Evolutionary conservation across 1,140 invertebrate species (phyloP).

Genomic region (Drosophila dunni): DNA sequence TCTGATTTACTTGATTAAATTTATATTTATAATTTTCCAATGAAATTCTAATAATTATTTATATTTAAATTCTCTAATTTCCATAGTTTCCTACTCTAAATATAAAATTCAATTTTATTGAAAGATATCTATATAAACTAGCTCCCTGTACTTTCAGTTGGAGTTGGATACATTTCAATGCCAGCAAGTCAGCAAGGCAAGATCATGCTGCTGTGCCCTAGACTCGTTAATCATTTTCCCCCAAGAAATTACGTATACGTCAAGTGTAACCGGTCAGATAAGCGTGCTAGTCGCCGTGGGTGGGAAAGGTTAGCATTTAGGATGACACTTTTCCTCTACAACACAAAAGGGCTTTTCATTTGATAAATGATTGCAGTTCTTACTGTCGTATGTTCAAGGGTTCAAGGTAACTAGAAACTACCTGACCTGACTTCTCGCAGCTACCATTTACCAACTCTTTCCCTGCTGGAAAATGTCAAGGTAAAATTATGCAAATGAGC

Average conservation of each 20-base stretch:
- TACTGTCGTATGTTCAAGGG: slow-evolving; percentile 36
- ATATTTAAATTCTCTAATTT: too few species aligned
- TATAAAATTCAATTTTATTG: too few species aligned
- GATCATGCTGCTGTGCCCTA: slow-evolving; percentile 32
- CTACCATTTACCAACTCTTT: slow-evolving; percentile 8
- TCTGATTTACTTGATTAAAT: too few species aligned
- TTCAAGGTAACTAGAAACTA: slow-evolving; percentile 65
- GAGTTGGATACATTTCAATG: slow-evolving; percentile 39
- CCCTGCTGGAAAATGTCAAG: slow-evolving; percentile 23
- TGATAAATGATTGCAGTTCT: slow-evolving; percentile 65
- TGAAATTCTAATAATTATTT: too few species aligned
- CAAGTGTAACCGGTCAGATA: slow-evolving; percentile 73
- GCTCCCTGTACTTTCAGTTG: background rate
- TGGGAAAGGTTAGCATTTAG: slow-evolving; percentile 59
- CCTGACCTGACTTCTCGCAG: slow-evolving; percentile 42
- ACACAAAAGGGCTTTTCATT: slow-evolving; percentile 64
- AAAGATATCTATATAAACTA: too few species aligned
- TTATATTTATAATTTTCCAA: too few species aligned
- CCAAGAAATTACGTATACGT: slow-evolving; percentile 73
- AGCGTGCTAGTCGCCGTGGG: slow-evolving; percentile 34
- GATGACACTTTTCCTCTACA: slow-evolving; percentile 22
- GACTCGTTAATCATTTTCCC: slow-evolving; percentile 70
- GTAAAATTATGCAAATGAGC: slow-evolving; percentile 71
- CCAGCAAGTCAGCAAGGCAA: slow-evolving; percentile 19
- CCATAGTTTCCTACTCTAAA: too few species aligned